These are phyloP conservation scores for Pelecanus crispus DNA, from an alignment of 2,113 vertebrate genomes.

Conservation along the genomic window DNA sequence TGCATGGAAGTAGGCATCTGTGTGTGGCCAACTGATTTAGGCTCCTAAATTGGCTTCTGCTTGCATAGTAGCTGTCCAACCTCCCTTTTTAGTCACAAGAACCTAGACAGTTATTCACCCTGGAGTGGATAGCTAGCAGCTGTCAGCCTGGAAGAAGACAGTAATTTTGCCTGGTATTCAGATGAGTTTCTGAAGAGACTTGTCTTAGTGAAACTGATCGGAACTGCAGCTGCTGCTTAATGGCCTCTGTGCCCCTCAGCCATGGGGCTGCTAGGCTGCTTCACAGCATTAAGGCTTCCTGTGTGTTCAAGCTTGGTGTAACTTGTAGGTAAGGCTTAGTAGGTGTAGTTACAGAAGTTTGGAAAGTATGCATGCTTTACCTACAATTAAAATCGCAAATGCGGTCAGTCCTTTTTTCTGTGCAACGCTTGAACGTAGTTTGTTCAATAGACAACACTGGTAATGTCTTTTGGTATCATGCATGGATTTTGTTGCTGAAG, in stretches of 20 bases:
- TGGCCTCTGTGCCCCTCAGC: background rate
- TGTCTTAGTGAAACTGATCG: background rate
- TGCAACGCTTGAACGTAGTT: background rate
- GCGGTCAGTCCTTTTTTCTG: background rate
- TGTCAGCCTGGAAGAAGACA: background rate
- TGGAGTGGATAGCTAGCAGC: background rate
- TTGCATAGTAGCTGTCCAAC: background rate
- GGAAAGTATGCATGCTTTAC: background rate
- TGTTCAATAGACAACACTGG: background rate
- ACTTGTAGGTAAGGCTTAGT: background rate
- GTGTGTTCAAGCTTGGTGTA: background rate
- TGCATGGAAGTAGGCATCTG: background rate
- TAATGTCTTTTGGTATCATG: background rate
- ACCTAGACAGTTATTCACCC: background rate
- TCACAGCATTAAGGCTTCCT: background rate
- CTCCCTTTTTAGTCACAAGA: background rate
- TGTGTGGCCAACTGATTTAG: background rate
- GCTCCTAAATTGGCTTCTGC: background rate
- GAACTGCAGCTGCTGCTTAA: background rate
- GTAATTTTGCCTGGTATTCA: background rate
- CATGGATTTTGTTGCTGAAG: background rate
- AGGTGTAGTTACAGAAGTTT: background rate
- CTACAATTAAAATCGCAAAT: background rate
- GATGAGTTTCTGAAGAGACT: background rate
- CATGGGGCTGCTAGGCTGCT: background rate